A percentile compares a stretch with the other conserved stretches of the same genome.
phyloP scores from a whole-genome alignment of 2,797 vertebrate species.

The Chanos chanos region DNA sequence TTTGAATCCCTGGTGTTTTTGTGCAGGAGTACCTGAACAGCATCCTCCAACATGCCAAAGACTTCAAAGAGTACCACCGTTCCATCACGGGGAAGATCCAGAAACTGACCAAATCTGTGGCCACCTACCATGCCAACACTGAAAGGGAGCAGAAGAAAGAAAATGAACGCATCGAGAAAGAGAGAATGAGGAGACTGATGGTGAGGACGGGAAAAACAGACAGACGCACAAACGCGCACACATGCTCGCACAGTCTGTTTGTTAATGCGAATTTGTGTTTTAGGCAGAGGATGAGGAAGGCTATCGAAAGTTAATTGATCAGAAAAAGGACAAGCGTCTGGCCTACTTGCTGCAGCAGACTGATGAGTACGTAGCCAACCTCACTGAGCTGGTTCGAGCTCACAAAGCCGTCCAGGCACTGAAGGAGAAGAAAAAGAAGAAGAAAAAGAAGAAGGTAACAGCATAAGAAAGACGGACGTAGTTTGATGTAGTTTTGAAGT shows the following conservation, averaged over 20 bases:
- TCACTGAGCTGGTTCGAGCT: constrained; percentile 82
- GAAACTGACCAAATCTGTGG: constrained; percentile 84
- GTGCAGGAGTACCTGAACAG: constrained; percentile 85
- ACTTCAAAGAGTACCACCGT: constrained; percentile 86
- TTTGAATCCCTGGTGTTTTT: neutral
- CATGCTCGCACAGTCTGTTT: neutral
- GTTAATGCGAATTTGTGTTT: neutral
- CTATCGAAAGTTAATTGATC: constrained; percentile 90
- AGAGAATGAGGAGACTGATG: constrained; percentile 85
- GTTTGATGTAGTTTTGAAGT: neutral
- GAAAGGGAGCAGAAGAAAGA: constrained; percentile 89
- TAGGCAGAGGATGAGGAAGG: constrained; percentile 86
- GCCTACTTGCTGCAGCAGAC: constrained; percentile 95
- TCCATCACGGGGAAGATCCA: constrained; percentile 82
- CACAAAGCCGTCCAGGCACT: constrained; percentile 85
- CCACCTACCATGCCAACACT: constrained; percentile 84
- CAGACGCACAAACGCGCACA: neutral
- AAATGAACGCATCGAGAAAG: constrained; percentile 85
- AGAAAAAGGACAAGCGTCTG: constrained; percentile 97
- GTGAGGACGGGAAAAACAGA: constrained; percentile 46
- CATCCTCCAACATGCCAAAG: constrained; percentile 85
- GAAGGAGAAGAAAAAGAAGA: constrained; percentile 85
- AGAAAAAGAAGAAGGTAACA: constrained; percentile 79
- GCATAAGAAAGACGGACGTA: neutral
- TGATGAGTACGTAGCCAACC: constrained; percentile 92